phyloP scores from a whole-genome alignment of 1,140 invertebrate species.

The Eueides isabella region DNA sequence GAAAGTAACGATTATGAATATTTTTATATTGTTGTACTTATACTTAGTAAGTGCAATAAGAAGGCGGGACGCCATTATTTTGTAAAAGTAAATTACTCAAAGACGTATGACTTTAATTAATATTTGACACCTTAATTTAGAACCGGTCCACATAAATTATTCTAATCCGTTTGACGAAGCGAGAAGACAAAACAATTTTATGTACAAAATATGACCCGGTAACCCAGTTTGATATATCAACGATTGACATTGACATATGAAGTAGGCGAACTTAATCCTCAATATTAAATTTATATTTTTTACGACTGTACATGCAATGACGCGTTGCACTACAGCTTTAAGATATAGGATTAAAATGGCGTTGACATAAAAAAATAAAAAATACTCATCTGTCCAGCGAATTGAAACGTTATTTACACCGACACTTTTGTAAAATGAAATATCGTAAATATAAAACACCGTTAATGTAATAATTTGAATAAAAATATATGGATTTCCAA shows the following conservation, averaged over 20 bases:
- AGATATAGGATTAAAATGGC: slow-evolving; percentile 24
- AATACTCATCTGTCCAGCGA: slow-evolving; percentile 11
- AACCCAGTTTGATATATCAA: slow-evolving; percentile 24
- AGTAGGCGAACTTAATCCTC: slow-evolving; percentile 22
- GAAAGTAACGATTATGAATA: background rate
- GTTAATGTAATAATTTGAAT: slow-evolving; percentile 16
- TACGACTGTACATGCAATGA: slow-evolving; percentile 17
- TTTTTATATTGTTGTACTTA: background rate
- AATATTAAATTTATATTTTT: slow-evolving; percentile 9
- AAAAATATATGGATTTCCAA: slow-evolving; percentile 22
- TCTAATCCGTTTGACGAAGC: slow-evolving; percentile 24
- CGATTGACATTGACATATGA: slow-evolving; percentile 35
- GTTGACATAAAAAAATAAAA: slow-evolving; percentile 20
- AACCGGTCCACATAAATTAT: slow-evolving; percentile 16
- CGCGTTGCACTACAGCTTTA: slow-evolving; percentile 8
- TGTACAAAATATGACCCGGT: slow-evolving; percentile 20
- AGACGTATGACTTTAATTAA: background rate
- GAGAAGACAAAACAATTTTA: slow-evolving; percentile 17
- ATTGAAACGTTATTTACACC: slow-evolving; percentile 27
- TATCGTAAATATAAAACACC: slow-evolving; percentile 30
- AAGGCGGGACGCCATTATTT: background rate
- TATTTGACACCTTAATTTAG: slow-evolving; percentile 1
- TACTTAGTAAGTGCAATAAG: background rate
- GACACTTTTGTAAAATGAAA: slow-evolving; percentile 4
- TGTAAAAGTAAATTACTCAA: background rate